A percentile compares a stretch with the other conserved stretches of the same genome.
Evolutionary conservation across 2,797 vertebrate species (phyloP).

Genomic region (Garrulus glandarius): DNA sequence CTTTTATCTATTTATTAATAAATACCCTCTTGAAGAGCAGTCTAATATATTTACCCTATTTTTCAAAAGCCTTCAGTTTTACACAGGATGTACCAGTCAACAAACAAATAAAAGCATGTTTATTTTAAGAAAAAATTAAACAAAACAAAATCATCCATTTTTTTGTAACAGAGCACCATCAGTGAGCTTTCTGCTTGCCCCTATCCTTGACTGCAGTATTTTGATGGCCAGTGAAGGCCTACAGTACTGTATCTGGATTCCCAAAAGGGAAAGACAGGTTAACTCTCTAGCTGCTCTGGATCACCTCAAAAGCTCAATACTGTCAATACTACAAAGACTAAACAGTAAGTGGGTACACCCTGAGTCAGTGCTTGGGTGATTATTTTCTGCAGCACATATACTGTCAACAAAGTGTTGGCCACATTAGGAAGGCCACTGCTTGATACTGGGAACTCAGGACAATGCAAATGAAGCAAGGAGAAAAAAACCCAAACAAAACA

Average conservation of each 20-base stretch:
- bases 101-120: not conserved
- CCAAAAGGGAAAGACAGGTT: not conserved
- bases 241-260: not conserved
- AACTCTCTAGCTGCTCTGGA: not conserved
- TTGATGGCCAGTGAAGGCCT: not conserved
- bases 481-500: fast-evolving
- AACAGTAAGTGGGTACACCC: not conserved
- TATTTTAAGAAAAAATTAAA: not conserved
- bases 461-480: not conserved
- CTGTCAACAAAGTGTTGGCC: not conserved
- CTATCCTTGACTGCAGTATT: not conserved
- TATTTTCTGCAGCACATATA: not conserved
- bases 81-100: not conserved
- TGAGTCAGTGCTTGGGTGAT: not conserved
- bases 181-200: not conserved
- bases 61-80: not conserved
- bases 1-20: not conserved
- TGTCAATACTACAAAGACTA: not conserved
- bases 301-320: not conserved
- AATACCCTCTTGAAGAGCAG: not conserved
- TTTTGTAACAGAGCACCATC: not conserved
- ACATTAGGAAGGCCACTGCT: not conserved
- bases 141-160: not conserved
- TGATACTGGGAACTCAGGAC: not conserved
- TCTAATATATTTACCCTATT: not conserved